Evolutionary conservation across 1,140 invertebrate species (phyloP), one percentile per base, ranked within the genome.

Genomic region (Acromyrmex charruanus): DNA sequence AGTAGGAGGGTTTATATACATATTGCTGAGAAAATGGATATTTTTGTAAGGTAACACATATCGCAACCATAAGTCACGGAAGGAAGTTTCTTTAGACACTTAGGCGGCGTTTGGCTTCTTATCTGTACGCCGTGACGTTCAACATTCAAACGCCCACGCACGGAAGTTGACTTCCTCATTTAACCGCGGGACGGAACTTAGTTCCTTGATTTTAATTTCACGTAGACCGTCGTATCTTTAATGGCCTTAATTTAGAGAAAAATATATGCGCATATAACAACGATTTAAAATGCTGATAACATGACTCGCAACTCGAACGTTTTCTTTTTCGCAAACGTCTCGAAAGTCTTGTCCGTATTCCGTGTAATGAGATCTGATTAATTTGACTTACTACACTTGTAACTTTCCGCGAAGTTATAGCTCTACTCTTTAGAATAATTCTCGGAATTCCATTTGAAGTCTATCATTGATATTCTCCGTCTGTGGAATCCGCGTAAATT

Each of bases 121-220:
- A 93, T 93, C 91, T 89, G 80, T 65, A 87, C 49, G 72, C 87
- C 87, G 87, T 88, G 90, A 91, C 91, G 93, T 93, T 93, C 93
- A 93, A 91, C 93, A 90, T 93, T 92, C 90, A 89, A 92, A 85
- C 92, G 80, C 92, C 93, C 91, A 94, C 93, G 85, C 88, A 92
- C 92, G 93, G 93, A 94, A 94, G 93, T 94, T 91, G 89, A 93
- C 93, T 94, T 94, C 93, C 93, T 90, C 89, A 81, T 91, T 87
- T 93, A 93, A 93, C 92, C 93, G 89, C 92, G 72, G 58, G 88
- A 28, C 85, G 75, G 91, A 91, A 87, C 91, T 93, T 91, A 82
- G 75, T 88, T 71, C 71, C 80, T 77, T 88, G 89, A 87, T 87
- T 90, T 87, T 87, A 90, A 90, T 88, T 90, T 90, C 61, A 85